Evolutionary conservation across 1,140 invertebrate genomes (phyloP).

Genomic region (Brachionus sp.): DNA sequence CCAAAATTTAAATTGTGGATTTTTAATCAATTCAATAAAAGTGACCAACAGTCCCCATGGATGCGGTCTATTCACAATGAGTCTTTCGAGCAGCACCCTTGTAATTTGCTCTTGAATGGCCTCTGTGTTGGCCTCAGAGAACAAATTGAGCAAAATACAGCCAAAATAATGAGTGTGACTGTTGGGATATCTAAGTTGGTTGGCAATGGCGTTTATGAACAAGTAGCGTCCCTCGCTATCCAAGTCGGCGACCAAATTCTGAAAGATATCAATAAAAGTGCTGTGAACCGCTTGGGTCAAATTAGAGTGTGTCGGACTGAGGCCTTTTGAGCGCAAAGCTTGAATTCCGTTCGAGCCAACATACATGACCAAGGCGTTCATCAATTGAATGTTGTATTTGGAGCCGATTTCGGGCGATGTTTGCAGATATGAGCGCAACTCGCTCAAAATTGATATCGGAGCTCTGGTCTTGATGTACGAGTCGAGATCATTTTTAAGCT

Average conservation of each 20-base stretch:
- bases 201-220: slow-evolving; percentile 95
- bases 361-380: slow-evolving; percentile 40
- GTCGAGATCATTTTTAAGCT: slow-evolving; percentile 88
- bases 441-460: slow-evolving; percentile 89
- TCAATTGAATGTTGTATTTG: slow-evolving; percentile 34
- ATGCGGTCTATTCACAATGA: slow-evolving; percentile 96
- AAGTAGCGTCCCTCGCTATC: slow-evolving; percentile 91
- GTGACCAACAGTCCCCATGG: slow-evolving; percentile 98
- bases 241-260: slow-evolving; percentile 92
- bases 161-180: slow-evolving; percentile 99
- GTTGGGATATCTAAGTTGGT: slow-evolving; percentile 96
- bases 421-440: slow-evolving; percentile 65
- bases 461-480: slow-evolving; percentile 88
- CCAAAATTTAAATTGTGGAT: slow-evolving; percentile 98
- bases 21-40: slow-evolving; percentile 98
- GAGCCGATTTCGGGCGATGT: slow-evolving; percentile 14
- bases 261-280: slow-evolving; percentile 98
- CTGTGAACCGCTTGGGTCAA: slow-evolving; percentile 92
- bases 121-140: slow-evolving; percentile 94
- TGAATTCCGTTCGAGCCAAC: slow-evolving; percentile 63
- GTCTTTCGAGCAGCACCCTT: slow-evolving; percentile 86
- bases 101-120: slow-evolving; percentile 78
- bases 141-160: slow-evolving; percentile 89
- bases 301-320: slow-evolving; percentile 69
- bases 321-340: slow-evolving; percentile 66